Evolutionary conservation across 2,888 invertebrate genomes (phyloP), one percentile per base, ranked within the genome.

Genomic region (Sylvicola cinctus): DNA sequence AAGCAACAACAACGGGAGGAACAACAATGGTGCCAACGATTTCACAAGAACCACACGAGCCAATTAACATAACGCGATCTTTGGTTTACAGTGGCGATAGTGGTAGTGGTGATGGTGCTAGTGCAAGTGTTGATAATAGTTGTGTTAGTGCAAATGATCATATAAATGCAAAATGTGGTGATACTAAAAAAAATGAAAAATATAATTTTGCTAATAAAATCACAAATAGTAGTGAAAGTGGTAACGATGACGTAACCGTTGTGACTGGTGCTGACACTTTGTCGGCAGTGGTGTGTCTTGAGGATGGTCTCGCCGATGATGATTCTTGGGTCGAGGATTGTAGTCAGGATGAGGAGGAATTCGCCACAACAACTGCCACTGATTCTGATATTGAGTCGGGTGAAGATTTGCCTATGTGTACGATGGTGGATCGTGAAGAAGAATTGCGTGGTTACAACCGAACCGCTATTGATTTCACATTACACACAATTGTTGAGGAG

Each of bases 401-500:
- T 36, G 75, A 75, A 45, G 76, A 76, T 49, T 68, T 70, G 27
- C 62, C 65, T 10, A 46, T 62, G 35, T 52, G 60, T 12, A 56
- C 62, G 40, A 65, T 73, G 39, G 67, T 70, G 11, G 75, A 81
- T 46, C 68, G 81, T 4, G 80, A 85, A 46, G 83, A 83, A 40
- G 84, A 84, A 41, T 63, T 83, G 30, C 65, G 81, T 4, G 75
- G 74, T n/a, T 85, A 83, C 50, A 78, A 81, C 50, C 69, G 83
- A 34, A 70, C 78, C 36, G 74, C 75, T 2, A 74, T 87, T 47
- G 85, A 88, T 58, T 85, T 87, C 51, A 87, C 87, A 2, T 61
- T 90, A 41, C 88, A 90, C 50, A 90, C 90, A 2, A 90, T 90
- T 44, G 77, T 87, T 17, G 90, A 90, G 60, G 90, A 90, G 58